These are phyloP conservation scores for Caenorhabditis sp. DNA, from an alignment of 2,888 invertebrate species.

Conservation along the genomic window DNA sequence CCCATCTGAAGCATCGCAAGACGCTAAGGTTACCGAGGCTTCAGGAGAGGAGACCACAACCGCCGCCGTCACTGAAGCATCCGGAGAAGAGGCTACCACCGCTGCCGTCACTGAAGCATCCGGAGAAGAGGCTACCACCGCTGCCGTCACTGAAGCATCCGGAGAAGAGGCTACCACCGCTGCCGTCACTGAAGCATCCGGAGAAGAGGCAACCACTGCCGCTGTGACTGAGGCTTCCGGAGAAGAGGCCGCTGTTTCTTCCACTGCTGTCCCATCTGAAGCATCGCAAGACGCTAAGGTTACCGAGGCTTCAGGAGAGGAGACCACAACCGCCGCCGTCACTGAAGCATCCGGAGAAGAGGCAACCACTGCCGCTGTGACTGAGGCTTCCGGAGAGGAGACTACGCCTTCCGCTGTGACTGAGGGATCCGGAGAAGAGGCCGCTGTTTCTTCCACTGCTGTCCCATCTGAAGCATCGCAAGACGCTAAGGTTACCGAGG, in stretches of 20 bases:
- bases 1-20: background rate
- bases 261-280: background rate
- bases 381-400: constrained; percentile 12
- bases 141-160: constrained; percentile 17
- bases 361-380: background rate
- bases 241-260: constrained; percentile 14
- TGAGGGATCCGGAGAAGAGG: constrained; percentile 28
- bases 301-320: constrained; percentile 13
- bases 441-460: constrained; percentile 1
- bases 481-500: background rate
- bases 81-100: constrained; percentile 29
- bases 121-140: constrained; percentile 36
- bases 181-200: constrained; percentile 26
- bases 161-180: constrained; percentile 39
- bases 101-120: constrained; percentile 15
- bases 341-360: constrained; percentile 32
- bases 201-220: constrained; percentile 26
- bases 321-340: constrained; percentile 21
- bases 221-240: constrained; percentile 27
- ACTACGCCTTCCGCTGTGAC: background rate
- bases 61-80: constrained; percentile 7
- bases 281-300: background rate
- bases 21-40: constrained; percentile 1
- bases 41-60: constrained; percentile 24
- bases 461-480: background rate